These are phyloP conservation scores for Rhegmatorhina hoffmannsi DNA, from an alignment of 2,113 vertebrate genomes.

Conservation along the genomic window DNA sequence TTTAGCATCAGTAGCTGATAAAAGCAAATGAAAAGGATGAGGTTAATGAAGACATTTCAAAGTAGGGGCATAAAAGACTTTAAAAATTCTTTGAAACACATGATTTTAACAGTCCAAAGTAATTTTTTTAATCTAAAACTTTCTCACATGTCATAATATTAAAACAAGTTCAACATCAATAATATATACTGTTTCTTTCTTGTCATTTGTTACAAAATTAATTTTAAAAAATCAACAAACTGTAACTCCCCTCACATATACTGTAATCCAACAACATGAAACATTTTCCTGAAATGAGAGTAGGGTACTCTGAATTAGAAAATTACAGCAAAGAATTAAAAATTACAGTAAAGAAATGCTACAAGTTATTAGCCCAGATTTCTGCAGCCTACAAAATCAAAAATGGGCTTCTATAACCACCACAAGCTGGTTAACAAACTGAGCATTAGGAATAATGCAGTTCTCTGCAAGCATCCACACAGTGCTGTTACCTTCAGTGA, in stretches of 20 bases:
- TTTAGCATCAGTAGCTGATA: slow-evolving; percentile 91
- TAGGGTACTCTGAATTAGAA: neutral
- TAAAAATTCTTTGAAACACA: neutral
- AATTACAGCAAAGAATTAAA: neutral
- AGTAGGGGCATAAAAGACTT: neutral
- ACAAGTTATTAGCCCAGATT: neutral
- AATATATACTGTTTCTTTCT: neutral
- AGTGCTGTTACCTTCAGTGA: neutral
- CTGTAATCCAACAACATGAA: neutral
- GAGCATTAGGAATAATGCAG: neutral
- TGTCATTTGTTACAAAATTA: neutral
- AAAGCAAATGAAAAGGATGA: slow-evolving; percentile 18
- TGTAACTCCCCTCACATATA: neutral
- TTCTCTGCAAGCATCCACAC: neutral
- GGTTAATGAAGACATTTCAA: neutral
- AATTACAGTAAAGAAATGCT: neutral
- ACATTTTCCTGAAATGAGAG: neutral
- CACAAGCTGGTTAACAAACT: neutral
- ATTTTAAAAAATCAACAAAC: neutral
- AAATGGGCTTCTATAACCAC: neutral
- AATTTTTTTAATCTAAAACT: neutral
- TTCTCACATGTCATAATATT: neutral
- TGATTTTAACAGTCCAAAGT: neutral
- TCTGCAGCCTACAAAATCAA: neutral
- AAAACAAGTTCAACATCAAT: neutral